Percentiles rank a stretch among this genome's conserved stretches.
phyloP scores from a whole-genome alignment of 1,140 invertebrate genomes.

The Leptonema lineaticorne region DNA sequence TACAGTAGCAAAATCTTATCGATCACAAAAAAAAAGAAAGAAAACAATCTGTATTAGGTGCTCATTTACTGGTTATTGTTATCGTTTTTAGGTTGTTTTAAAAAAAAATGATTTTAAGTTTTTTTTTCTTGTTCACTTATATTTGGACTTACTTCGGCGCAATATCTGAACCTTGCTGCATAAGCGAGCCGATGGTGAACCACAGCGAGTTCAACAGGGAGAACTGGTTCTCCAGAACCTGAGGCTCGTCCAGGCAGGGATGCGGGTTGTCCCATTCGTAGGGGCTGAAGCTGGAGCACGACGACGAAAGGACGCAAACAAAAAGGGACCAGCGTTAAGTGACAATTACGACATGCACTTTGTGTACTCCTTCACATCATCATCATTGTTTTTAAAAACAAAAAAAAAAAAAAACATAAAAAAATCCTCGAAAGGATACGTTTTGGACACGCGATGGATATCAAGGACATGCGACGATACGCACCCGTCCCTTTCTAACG shows the following conservation, averaged over 20 bases:
- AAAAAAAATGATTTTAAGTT: not conserved
- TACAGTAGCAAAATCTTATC: too few species aligned
- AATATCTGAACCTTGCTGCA: slow-evolving; percentile 91
- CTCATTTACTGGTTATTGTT: too few species aligned
- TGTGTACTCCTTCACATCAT: too few species aligned
- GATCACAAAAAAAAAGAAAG: too few species aligned
- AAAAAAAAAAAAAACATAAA: too few species aligned
- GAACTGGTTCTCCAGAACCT: slow-evolving; percentile 84
- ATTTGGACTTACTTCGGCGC: slow-evolving; percentile 70
- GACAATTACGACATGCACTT: slow-evolving; percentile 32
- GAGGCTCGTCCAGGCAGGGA: slow-evolving; percentile 75
- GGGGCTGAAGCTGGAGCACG: slow-evolving; percentile 73
- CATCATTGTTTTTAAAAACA: too few species aligned
- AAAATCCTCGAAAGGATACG: slow-evolving; percentile 16
- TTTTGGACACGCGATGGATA: too few species aligned
- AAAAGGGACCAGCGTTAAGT: slow-evolving; percentile 18
- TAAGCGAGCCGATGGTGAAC: slow-evolving; percentile 87
- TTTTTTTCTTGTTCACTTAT: not conserved
- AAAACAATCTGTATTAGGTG: not conserved
- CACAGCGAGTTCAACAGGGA: slow-evolving; percentile 83
- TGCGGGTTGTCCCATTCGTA: slow-evolving; percentile 88
- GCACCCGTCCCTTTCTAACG: too few species aligned
- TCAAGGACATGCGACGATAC: too few species aligned
- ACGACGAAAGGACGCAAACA: slow-evolving; percentile 43
- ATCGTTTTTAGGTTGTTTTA: too few species aligned